These are phyloP conservation scores for Drosophila novamexicana DNA, from an alignment of 1,140 invertebrate species.

Conservation along the genomic window DNA sequence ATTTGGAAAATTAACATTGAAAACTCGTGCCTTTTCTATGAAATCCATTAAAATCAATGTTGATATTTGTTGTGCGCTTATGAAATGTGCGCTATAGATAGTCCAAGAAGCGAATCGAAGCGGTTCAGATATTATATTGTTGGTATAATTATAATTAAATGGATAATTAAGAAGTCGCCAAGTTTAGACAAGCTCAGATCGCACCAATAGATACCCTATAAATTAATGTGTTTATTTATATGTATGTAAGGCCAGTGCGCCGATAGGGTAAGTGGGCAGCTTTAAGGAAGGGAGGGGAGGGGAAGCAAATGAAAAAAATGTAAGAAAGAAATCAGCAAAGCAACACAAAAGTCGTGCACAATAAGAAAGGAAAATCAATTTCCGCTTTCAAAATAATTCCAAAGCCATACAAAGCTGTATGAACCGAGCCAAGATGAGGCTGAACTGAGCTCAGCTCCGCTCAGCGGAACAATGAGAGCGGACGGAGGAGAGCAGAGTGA, in stretches of 20 bases:
- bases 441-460: constrained; percentile 58
- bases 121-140: no score
- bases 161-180: no score
- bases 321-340: constrained; percentile 46
- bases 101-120: no score
- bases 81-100: no score
- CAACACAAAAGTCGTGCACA: constrained; percentile 69
- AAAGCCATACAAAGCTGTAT: constrained; percentile 73
- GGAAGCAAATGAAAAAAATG: constrained; percentile 35
- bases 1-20: no score
- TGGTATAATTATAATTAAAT: no score
- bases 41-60: no score
- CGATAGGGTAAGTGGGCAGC: background rate
- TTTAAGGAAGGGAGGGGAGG: no score
- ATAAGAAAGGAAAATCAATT: constrained; percentile 81
- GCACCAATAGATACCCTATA: constrained; percentile 9
- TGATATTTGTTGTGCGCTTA: no score
- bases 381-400: constrained; percentile 82
- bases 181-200: no score
- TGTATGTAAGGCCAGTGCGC: constrained; percentile 34
- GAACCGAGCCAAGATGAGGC: constrained; percentile 51
- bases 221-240: constrained; percentile 30
- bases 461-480: constrained; percentile 41
- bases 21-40: no score
- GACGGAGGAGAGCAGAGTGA: background rate